phyloP scores from a whole-genome alignment of 2,113 vertebrate genomes.

The pig (Sus scrofa) region DNA sequence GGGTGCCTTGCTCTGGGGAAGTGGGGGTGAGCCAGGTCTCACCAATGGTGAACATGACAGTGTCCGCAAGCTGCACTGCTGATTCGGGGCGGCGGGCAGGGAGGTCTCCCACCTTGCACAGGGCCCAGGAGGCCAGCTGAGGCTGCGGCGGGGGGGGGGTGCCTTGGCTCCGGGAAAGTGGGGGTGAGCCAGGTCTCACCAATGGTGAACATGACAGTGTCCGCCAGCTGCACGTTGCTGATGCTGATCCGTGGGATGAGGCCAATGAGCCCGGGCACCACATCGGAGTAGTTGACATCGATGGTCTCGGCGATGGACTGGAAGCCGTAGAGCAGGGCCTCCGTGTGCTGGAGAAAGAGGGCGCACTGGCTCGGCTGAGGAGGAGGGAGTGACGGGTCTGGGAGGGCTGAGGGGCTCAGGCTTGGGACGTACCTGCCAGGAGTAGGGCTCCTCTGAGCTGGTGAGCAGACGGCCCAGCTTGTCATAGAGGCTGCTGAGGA shows the following conservation, averaged over 20 bases:
- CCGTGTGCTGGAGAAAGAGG: constrained; percentile 92
- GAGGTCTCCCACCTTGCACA: constrained; percentile 5
- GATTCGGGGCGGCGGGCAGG: constrained; percentile 84
- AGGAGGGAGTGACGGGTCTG: constrained; percentile 26
- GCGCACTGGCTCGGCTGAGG: constrained; percentile 31
- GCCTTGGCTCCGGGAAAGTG: constrained; percentile 12
- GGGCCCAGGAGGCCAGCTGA: constrained; percentile 22
- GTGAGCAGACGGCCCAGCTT: constrained; percentile 98
- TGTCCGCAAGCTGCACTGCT: constrained; percentile 99
- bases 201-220: constrained; percentile 99
- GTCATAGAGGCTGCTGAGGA: constrained; percentile 99
- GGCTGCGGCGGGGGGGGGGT: background rate
- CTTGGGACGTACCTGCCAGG: constrained; percentile 94
- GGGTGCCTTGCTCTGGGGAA: background rate
- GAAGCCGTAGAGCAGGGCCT: constrained; percentile 98
- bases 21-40: constrained; percentile 72
- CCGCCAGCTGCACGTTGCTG: constrained; percentile 98
- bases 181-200: constrained; percentile 88
- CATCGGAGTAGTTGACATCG: constrained; percentile 98
- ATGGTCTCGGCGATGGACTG: constrained; percentile 99
- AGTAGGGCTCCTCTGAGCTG: constrained; percentile 94
- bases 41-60: constrained; percentile 99
- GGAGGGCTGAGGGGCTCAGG: constrained; percentile 61
- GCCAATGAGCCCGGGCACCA: constrained; percentile 98
- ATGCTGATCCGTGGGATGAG: constrained; percentile 99